Conservation (phyloP, 2,888 invertebrate species). For the Dexiosoma caninum region DNA sequence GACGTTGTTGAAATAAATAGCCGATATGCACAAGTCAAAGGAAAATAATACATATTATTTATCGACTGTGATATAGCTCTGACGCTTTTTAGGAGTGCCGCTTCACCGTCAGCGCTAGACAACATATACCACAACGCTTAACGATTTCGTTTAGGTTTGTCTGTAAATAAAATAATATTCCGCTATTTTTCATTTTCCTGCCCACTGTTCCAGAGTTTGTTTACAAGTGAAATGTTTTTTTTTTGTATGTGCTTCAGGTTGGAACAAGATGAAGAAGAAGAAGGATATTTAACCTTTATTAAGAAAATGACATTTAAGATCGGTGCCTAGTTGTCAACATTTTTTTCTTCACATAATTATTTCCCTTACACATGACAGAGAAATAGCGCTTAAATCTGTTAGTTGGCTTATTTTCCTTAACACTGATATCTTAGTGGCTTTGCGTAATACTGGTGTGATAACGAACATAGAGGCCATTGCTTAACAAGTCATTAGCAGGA, state of each 20-base stretch:
- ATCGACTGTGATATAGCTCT: too few relatives aligned
- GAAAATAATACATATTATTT: too few relatives aligned
- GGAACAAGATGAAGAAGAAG: too few relatives aligned
- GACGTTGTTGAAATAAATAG: too few relatives aligned
- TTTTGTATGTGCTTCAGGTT: too few relatives aligned
- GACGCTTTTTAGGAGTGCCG: too few relatives aligned
- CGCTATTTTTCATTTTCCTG: neutral
- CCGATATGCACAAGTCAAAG: too few relatives aligned
- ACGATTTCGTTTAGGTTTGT: too few relatives aligned
- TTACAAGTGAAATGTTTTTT: neutral
- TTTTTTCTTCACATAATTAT: neutral
- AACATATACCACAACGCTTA: too few relatives aligned
- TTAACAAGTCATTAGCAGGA: slow-evolving; percentile 24
- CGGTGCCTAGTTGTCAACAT: neutral
- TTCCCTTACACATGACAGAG: neutral
- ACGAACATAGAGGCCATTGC: slow-evolving; percentile 30
- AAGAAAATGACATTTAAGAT: slow-evolving; percentile 14
- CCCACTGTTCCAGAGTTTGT: neutral
- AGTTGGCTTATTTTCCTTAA: neutral
- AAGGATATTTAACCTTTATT: neutral
- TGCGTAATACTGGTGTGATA: neutral
- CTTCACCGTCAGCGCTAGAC: too few relatives aligned
- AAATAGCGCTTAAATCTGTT: slow-evolving; percentile 35
- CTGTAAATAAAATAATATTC: too few relatives aligned
- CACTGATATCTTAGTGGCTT: neutral